These are phyloP conservation scores for Morelia viridis DNA, from an alignment of 2,797 vertebrate species.

Conservation along the genomic window DNA sequence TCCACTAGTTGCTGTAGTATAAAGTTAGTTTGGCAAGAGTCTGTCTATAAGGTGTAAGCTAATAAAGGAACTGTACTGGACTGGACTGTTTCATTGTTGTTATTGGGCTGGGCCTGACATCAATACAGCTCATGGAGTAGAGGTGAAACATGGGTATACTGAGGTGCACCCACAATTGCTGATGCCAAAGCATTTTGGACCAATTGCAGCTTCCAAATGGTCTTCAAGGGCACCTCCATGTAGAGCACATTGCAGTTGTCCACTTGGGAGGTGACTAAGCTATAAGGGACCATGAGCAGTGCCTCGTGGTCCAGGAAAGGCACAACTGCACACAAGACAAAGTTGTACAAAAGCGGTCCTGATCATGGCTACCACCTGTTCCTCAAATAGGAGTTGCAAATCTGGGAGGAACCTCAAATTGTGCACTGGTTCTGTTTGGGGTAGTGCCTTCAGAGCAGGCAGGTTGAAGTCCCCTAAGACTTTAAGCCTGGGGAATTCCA, in stretches of 20 bases:
- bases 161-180: background rate
- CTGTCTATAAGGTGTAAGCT: too few species aligned
- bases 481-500: background rate
- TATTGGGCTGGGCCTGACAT: too few species aligned
- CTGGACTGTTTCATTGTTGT: too few species aligned
- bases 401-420: background rate
- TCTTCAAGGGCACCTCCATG: background rate
- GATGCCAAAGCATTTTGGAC: background rate
- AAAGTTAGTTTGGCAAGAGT: too few species aligned
- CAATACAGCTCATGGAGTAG: background rate
- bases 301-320: background rate
- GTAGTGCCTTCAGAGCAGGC: too few species aligned
- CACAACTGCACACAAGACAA: background rate
- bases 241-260: background rate
- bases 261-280: background rate
- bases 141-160: background rate
- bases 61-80: too few species aligned
- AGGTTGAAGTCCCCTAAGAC: background rate
- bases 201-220: background rate
- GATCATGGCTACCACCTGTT: background rate
- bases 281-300: background rate
- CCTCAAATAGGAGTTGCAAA: background rate
- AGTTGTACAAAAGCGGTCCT: background rate
- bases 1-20: too few species aligned
- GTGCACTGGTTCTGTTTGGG: too few species aligned